Evolutionary conservation across 1,140 invertebrate species (phyloP).

Genomic region (Sesamia nonagrioides): DNA sequence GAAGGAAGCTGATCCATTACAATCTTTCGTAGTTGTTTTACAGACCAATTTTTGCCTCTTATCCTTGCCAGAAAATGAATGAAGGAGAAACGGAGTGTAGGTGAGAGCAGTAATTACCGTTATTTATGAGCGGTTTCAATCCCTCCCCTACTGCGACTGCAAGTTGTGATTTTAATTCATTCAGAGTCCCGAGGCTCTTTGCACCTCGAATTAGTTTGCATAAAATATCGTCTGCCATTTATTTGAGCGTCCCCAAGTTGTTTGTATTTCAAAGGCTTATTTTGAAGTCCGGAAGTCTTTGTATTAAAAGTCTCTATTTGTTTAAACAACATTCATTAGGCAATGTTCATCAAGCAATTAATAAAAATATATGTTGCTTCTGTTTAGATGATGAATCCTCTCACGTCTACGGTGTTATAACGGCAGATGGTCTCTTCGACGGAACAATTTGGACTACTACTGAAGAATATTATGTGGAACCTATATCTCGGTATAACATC

Average conservation of each 20-base stretch:
- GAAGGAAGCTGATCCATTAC: slow-evolving; percentile 8
- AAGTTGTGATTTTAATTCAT: slow-evolving; percentile 85
- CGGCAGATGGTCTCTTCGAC: slow-evolving; percentile 95
- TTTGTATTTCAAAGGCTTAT: slow-evolving; percentile 72
- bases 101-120: slow-evolving; percentile 70
- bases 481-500: slow-evolving; percentile 92
- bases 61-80: slow-evolving; percentile 55
- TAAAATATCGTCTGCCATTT: slow-evolving; percentile 80
- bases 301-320: slow-evolving; percentile 49
- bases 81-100: slow-evolving; percentile 54
- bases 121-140: slow-evolving; percentile 82
- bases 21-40: slow-evolving; percentile 19
- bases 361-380: neutral
- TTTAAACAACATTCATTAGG: slow-evolving; percentile 29
- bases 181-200: slow-evolving; percentile 74
- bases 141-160: slow-evolving; percentile 71
- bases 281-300: slow-evolving; percentile 57
- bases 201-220: slow-evolving; percentile 81
- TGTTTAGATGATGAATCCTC: slow-evolving; percentile 93
- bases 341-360: neutral
- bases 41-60: slow-evolving; percentile 32
- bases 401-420: slow-evolving; percentile 95
- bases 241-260: slow-evolving; percentile 64
- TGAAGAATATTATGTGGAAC: slow-evolving; percentile 96
- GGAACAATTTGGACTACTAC: slow-evolving; percentile 93